Conservation (phyloP, 2,797 vertebrate genomes). For the Margarornis squamiger region DNA sequence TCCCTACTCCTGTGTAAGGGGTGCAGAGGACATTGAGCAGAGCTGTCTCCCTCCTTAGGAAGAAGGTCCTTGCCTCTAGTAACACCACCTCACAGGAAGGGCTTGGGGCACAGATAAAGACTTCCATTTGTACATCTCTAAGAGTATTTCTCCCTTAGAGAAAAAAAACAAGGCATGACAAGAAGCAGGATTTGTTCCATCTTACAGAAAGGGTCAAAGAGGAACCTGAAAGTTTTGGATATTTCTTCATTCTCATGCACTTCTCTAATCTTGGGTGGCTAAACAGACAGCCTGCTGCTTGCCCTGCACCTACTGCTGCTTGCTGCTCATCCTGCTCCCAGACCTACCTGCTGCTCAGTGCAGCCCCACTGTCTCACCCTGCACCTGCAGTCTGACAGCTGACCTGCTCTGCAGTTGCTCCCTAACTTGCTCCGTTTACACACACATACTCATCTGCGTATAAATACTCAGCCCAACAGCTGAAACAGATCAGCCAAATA, state of each 20-base stretch:
- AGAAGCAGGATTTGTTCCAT: background rate
- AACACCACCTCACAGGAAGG: background rate
- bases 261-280: background rate
- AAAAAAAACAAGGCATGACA: background rate
- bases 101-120: rapidly evolving
- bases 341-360: background rate
- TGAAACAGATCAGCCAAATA: background rate
- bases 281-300: background rate
- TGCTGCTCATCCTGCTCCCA: background rate
- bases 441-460: rapidly evolving
- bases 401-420: background rate
- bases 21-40: background rate
- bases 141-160: background rate
- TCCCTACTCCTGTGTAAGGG: background rate
- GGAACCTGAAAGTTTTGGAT: background rate
- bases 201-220: background rate
- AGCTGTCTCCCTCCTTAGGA: background rate
- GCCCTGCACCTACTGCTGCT: no score
- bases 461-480: background rate
- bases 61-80: background rate
- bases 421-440: background rate
- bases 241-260: background rate
- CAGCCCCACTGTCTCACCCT: background rate
- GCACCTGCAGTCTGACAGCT: background rate
- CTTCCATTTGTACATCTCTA: background rate